Evolutionary conservation across 2,113 vertebrate species (phyloP), one percentile per base, ranked within the genome.

Genomic region (Eleginops maclovinus): DNA sequence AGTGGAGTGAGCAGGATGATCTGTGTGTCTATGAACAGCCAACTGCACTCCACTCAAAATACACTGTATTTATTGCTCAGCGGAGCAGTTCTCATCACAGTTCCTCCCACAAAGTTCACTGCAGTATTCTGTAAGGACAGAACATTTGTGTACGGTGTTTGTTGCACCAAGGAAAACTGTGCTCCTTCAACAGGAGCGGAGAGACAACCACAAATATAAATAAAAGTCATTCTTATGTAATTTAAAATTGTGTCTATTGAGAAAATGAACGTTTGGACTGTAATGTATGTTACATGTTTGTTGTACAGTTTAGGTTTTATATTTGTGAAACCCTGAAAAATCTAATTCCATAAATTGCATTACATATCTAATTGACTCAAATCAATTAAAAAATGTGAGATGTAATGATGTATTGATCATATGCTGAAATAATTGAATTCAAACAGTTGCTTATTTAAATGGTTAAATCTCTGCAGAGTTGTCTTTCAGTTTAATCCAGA

Each of bases 101-200:
- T 77, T 86, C 81, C 83, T 75, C 85, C 80, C 82, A 81, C 84
- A 67, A 79, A 79, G 64, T 88, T 85, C 77, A 83, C 85, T 81
- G 84, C 79, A 72, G 82, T 64, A 21, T 67, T 80, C 60, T 78
- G 60, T 43, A 16, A 86, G 46, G 55, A 75, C 31, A 55, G 62
- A 47, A 78, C 76, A 82, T 76, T 59, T 87, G 65, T 74, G 54
- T 26, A 12, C 71, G 59, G 60, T 72, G 11, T 68, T 81, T 61
- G 46, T 24, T 36, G 55, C 69, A 53, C 60, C 49, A 51, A 80
- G 53, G 55, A 60, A 72, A 75, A 44, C 74, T 26, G 9, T 49
- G 54, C 65, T 59, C 12, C 24, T 43, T 47, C 55, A 72, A 53
- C 28, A 54, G 36, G 53, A 81, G 54, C 49, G 56, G 17, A 62